Evolutionary conservation across 2,888 invertebrate species (phyloP), one percentile per base, ranked within the genome.

Genomic region (Osedax frankpressi): DNA sequence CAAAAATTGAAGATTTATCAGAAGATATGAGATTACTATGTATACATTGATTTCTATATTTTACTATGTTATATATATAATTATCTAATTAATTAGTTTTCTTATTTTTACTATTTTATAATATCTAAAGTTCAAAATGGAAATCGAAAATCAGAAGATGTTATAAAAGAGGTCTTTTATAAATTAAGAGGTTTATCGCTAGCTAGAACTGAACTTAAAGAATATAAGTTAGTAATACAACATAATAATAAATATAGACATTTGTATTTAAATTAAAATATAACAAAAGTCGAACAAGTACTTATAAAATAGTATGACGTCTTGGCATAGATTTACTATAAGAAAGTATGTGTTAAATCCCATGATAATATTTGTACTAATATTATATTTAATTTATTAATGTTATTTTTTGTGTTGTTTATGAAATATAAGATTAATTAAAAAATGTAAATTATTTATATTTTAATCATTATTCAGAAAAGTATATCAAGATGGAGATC

Each of bases 181-280:
- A 83, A 83, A 62, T 80, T 87, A 44, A 82, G 83, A 73, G 80
- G 81, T 25, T 77, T 87, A 19, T 81, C 85, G n/a, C 76, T 78
- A 30, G 82, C 85, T 75, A 81, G 87, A 44, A 11, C 44, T 6
- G 11, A 44, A 19, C 19, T 44, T 11, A 11, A 11, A 19, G 11
- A 44, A 44, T 44, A 44, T 19, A 6, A 44, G 44, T 44, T 11
- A 44, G 44, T 44, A 44, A 11, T 11, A 44, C 44, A 6, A 44
- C 19, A 44, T 44, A n/a, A n/a, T n/a, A n/a, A n/a, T n/a, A n/a
- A n/a, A n/a, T n/a, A n/a, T n/a, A n/a, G n/a, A n/a, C n/a, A n/a
- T n/a, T n/a, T n/a, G n/a, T n/a, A n/a, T n/a, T n/a, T n/a, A n/a
- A n/a, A n/a, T n/a, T n/a, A n/a, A n/a, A n/a, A n/a, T n/a, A n/a